Evolutionary conservation across 1,140 invertebrate genomes (phyloP).

Genomic region (Pseudomyrmex gracilis): DNA sequence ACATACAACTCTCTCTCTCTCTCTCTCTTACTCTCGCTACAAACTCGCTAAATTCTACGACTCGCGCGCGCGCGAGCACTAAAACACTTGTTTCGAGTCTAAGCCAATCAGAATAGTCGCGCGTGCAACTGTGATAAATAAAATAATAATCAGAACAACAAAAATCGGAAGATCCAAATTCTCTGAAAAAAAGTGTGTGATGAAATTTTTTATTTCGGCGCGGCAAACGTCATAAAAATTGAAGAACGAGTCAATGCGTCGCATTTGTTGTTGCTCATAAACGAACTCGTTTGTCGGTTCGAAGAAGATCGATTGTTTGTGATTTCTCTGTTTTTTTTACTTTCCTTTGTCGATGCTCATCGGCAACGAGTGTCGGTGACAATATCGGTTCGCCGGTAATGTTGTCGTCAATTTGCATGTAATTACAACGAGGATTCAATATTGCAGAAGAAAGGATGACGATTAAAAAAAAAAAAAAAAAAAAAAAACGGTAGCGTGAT

Average conservation of each 20-base stretch:
- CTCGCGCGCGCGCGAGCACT: not conserved
- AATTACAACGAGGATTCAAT: not conserved
- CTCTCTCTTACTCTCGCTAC: not conserved
- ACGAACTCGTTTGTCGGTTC: not conserved
- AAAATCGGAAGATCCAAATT: slow-evolving; percentile 12
- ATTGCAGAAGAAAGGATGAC: not conserved
- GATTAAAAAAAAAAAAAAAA: not conserved
- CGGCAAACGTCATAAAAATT: not conserved
- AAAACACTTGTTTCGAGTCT: too few species aligned
- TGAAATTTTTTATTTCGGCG: slow-evolving; percentile 9
- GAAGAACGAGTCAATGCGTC: not conserved
- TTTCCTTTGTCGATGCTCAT: not conserved
- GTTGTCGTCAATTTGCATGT: not conserved
- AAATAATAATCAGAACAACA: too few species aligned
- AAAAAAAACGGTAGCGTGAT: slow-evolving; percentile 7
- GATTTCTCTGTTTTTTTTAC: not conserved
- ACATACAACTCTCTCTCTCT: slow-evolving; percentile 30
- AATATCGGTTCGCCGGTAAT: not conserved
- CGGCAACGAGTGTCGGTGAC: not conserved
- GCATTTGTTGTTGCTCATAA: not conserved
- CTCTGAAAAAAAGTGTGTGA: not conserved
- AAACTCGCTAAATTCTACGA: slow-evolving; percentile 21
- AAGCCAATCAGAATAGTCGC: not conserved
- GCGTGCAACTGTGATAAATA: not conserved
- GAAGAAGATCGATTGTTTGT: not conserved